Conservation (phyloP, 2,113 vertebrate genomes). For the Ardeotis arabs region DNA sequence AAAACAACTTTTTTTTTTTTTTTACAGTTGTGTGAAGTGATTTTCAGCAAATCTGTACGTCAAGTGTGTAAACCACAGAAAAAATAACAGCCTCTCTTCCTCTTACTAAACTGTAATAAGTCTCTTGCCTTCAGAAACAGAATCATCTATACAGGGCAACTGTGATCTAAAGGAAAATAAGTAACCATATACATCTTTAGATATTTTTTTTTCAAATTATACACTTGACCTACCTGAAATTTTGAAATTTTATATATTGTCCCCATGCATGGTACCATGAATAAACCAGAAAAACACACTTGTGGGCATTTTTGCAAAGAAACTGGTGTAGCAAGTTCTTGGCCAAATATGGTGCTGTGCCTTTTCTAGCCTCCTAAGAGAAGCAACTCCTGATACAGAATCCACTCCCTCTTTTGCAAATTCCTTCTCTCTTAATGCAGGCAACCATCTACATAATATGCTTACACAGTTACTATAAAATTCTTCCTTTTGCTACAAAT, state of each 20-base stretch:
- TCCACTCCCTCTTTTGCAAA: neutral
- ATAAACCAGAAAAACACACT: neutral
- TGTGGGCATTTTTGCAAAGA: neutral
- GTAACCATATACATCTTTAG: neutral
- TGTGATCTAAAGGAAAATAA: neutral
- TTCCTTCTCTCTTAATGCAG: neutral
- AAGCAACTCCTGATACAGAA: neutral
- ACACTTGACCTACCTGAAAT: neutral
- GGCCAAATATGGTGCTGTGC: neutral
- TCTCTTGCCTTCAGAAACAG: neutral
- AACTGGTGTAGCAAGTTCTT: neutral
- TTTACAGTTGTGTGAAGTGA: neutral
- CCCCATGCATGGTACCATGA: accelerated
- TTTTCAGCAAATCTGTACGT: neutral
- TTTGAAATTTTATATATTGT: neutral
- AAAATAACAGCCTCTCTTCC: neutral
- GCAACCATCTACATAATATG: neutral
- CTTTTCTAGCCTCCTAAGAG: neutral
- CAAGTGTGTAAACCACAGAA: neutral
- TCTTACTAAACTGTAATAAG: neutral
- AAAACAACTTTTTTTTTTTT: neutral
- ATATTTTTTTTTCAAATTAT: neutral
- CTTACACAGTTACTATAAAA: neutral
- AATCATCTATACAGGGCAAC: neutral
- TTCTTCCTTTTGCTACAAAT: neutral